Evolutionary conservation across 2,113 vertebrate genomes (phyloP).

Genomic region (Mormoops blainvillei): DNA sequence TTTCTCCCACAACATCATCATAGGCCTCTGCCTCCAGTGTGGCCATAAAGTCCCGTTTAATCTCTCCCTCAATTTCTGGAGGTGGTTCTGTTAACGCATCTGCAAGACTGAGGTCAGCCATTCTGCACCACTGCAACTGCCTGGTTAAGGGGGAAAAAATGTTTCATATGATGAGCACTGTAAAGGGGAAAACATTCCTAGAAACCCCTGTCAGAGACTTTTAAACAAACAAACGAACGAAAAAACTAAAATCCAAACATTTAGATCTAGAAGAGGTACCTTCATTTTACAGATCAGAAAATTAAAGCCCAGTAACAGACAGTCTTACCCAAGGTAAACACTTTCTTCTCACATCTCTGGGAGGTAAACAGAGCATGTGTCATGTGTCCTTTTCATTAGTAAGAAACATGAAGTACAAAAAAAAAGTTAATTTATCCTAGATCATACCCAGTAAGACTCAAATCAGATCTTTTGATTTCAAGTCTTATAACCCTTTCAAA

Average conservation of each 20-base stretch:
- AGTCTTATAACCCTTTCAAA: not conserved
- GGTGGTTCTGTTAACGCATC: conserved; percentile 90
- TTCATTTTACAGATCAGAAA: not conserved
- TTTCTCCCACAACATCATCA: conserved; percentile 93
- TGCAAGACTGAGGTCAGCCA: conserved; percentile 91
- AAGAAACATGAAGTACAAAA: not conserved
- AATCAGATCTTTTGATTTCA: conserved; percentile 23
- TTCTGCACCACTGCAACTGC: conserved; percentile 63
- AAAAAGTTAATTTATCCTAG: not conserved
- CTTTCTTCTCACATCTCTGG: not conserved
- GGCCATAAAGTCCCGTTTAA: conserved; percentile 92
- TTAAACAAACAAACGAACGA: not conserved
- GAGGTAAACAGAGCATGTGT: not conserved
- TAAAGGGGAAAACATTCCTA: not conserved
- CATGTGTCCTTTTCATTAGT: not conserved
- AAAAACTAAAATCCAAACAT: not conserved
- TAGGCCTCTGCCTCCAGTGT: conserved; percentile 90
- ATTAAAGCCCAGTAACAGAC: not conserved
- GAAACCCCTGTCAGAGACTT: not conserved
- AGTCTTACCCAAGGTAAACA: not conserved
- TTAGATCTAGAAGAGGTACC: not conserved
- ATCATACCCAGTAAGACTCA: not conserved
- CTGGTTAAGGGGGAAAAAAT: not conserved
- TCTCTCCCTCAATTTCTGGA: conserved; percentile 82
- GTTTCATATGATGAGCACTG: not conserved